Evolutionary conservation across 2,888 invertebrate genomes (phyloP).

Genomic region (Spodoptera littoralis): DNA sequence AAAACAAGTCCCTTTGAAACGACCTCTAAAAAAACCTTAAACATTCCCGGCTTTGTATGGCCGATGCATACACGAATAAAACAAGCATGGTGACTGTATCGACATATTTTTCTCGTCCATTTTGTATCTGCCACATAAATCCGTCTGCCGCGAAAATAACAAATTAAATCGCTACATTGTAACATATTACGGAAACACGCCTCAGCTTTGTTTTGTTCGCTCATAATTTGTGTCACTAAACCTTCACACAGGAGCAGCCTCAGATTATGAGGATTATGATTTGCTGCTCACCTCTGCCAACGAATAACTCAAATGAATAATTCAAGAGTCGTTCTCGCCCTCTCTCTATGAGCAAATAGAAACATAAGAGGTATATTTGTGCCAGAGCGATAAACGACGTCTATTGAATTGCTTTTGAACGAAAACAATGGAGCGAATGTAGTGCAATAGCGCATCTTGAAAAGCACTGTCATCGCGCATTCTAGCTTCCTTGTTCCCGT

Average conservation of each 20-base stretch:
- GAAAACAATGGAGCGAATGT: slow-evolving; percentile 61
- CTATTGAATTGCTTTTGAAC: slow-evolving; percentile 59
- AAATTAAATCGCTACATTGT: slow-evolving; percentile 29
- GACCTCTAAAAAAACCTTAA: slow-evolving; percentile 1
- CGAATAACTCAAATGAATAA: slow-evolving; percentile 58
- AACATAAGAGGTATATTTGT: slow-evolving; percentile 56
- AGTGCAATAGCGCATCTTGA: slow-evolving; percentile 50
- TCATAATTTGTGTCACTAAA: slow-evolving; percentile 53
- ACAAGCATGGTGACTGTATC: slow-evolving; percentile 14
- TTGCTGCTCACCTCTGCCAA: slow-evolving; percentile 50
- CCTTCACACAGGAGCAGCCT: slow-evolving; percentile 39
- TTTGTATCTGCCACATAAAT: slow-evolving; percentile 26
- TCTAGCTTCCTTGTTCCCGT: slow-evolving; percentile 51
- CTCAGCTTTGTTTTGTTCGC: slow-evolving; percentile 36
- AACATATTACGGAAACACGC: slow-evolving; percentile 31
- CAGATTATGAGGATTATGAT: slow-evolving; percentile 59
- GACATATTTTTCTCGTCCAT: slow-evolving; percentile 23
- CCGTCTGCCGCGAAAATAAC: slow-evolving; percentile 11
- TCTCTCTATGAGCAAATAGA: slow-evolving; percentile 54
- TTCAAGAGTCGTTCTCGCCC: slow-evolving; percentile 50
- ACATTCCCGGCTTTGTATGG: background rate
- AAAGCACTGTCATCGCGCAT: slow-evolving; percentile 58
- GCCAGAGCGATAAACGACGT: slow-evolving; percentile 45
- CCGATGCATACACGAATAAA: slow-evolving; percentile 8
- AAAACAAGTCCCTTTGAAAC: slow-evolving; percentile 15